phyloP scores from a whole-genome alignment of 1,140 invertebrate species.

The Calycopis cecrops region DNA sequence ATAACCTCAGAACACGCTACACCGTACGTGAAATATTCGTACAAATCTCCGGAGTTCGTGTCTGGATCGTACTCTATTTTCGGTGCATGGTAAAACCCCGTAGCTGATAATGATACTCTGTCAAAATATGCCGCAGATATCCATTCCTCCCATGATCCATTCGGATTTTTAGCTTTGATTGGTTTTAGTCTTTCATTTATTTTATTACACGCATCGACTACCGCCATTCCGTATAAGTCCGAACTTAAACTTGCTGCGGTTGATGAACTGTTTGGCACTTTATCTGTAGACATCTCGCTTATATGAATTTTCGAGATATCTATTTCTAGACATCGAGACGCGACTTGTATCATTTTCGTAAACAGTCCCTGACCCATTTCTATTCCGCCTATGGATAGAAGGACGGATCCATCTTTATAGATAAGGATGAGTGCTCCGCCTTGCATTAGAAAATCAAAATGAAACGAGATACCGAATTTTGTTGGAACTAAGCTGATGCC shows the following conservation, averaged over 20 bases:
- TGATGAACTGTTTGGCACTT: constrained; percentile 81
- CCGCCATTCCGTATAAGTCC: constrained; percentile 83
- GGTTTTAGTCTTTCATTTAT: constrained; percentile 76
- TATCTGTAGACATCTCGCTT: constrained; percentile 80
- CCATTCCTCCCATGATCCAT: constrained; percentile 80
- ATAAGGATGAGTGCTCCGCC: constrained; percentile 75
- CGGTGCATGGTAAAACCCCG: constrained; percentile 76
- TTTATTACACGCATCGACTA: constrained; percentile 78
- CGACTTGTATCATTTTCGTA: constrained; percentile 79
- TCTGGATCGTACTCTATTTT: constrained; percentile 72
- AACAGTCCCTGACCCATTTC: constrained; percentile 84
- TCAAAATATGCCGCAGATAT: constrained; percentile 77
- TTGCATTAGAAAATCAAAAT: constrained; percentile 59
- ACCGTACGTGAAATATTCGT: constrained; percentile 76
- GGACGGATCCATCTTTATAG: constrained; percentile 79
- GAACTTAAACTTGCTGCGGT: constrained; percentile 81
- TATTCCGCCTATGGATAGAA: constrained; percentile 79
- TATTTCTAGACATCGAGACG: constrained; percentile 73
- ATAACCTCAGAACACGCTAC: constrained; percentile 76
- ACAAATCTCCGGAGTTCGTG: constrained; percentile 64
- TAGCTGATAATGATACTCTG: constrained; percentile 76
- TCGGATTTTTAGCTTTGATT: constrained; percentile 71
- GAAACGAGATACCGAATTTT: constrained; percentile 68
- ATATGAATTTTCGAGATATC: constrained; percentile 78
- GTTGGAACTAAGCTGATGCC: constrained; percentile 71